phyloP scores from a whole-genome alignment of 2,113 vertebrate species.

The Cyprinodon brontotheroides region DNA sequence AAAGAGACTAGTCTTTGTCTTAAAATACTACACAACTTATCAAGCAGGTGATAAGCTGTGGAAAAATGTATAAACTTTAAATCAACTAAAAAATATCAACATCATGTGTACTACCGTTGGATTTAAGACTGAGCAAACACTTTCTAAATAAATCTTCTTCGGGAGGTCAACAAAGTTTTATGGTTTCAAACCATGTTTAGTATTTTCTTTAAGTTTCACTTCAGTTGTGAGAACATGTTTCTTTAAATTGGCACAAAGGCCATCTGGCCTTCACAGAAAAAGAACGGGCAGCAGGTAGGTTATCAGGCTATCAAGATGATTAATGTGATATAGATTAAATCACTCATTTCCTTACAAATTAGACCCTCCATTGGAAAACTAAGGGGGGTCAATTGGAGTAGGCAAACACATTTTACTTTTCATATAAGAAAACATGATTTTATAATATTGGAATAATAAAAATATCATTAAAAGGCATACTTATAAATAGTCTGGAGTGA shows the following conservation, averaged over 20 bases:
- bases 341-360: conserved; percentile 7
- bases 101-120: background rate
- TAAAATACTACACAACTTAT: background rate
- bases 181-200: background rate
- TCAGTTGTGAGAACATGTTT: conserved; percentile 13
- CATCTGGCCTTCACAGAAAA: conserved; percentile 23
- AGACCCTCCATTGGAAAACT: background rate
- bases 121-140: background rate
- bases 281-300: conserved; percentile 15
- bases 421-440: background rate
- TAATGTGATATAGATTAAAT: conserved; percentile 24
- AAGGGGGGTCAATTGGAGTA: background rate
- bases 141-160: background rate
- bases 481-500: too few species aligned
- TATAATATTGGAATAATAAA: too few species aligned
- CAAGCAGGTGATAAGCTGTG: too few species aligned
- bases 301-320: conserved; percentile 28
- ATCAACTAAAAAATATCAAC: background rate
- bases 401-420: background rate
- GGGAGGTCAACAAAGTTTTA: background rate
- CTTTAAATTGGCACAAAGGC: conserved; percentile 24
- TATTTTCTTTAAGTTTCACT: background rate
- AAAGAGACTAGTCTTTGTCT: too few species aligned
- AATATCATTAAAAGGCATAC: too few species aligned
- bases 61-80: background rate